These are phyloP conservation scores for Entomyzon cyanotis DNA, from an alignment of 2,113 vertebrate genomes.

Conservation along the genomic window DNA sequence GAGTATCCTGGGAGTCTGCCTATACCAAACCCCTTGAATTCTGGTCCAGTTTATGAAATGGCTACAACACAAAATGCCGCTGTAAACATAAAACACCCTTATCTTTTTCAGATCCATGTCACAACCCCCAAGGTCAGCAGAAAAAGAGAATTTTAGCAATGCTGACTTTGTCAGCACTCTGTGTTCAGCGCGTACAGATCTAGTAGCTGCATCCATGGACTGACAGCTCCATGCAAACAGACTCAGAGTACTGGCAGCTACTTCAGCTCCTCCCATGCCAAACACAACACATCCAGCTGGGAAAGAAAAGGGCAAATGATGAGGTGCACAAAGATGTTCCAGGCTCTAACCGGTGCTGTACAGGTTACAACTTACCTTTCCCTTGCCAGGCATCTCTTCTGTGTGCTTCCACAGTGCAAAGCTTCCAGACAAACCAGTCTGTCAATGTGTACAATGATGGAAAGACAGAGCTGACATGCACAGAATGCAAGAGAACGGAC, in stretches of 20 bases:
- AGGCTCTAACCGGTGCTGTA: not conserved
- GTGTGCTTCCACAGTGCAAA: not conserved
- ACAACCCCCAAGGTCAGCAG: not conserved
- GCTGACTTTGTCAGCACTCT: not conserved
- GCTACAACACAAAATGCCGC: not conserved
- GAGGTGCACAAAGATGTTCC: not conserved
- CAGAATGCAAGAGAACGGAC: not conserved
- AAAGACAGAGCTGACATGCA: not conserved
- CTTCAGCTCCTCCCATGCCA: not conserved
- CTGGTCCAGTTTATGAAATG: not conserved
- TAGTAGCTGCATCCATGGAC: not conserved
- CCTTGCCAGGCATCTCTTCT: not conserved
- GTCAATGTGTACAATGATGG: rapidly evolving
- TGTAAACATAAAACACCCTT: rapidly evolving
- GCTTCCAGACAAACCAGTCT: not conserved
- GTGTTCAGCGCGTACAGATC: not conserved
- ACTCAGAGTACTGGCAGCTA: not conserved
- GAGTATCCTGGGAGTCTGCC: not conserved
- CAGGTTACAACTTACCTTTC: not conserved
- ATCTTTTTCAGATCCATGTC: not conserved
- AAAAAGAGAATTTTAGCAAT: not conserved
- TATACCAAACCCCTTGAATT: not conserved
- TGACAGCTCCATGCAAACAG: no score
- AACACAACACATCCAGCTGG: not conserved
- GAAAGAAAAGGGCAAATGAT: not conserved